Percentiles rank a stretch among this genome's conserved stretches.
Evolutionary conservation across 2,113 vertebrate species (phyloP).

Genomic region (Meleagris gallopavo): DNA sequence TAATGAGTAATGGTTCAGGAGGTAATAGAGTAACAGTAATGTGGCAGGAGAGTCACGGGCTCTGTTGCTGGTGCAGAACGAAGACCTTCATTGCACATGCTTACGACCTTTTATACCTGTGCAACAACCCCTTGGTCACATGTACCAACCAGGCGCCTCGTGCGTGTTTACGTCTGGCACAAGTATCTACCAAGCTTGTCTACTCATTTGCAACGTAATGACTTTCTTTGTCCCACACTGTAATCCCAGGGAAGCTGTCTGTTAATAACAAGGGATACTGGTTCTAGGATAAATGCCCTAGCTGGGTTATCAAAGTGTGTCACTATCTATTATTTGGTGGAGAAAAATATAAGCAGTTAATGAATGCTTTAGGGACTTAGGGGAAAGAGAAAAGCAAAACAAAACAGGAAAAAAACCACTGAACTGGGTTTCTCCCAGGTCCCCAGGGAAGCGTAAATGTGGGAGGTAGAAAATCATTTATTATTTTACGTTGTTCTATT

Average conservation of each 20-base stretch:
- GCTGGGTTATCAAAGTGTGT: slow-evolving; percentile 44
- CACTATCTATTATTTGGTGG: slow-evolving; percentile 33
- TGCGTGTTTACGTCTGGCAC: no score
- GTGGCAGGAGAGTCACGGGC: no score
- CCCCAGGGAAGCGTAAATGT: slow-evolving; percentile 18
- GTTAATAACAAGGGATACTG: slow-evolving; percentile 30
- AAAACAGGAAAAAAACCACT: background rate
- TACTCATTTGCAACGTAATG: no score
- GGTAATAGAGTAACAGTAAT: background rate
- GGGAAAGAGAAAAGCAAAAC: background rate
- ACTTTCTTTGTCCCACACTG: no score
- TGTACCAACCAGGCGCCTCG: no score
- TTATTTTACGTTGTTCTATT: slow-evolving; percentile 2
- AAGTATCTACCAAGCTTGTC: no score
- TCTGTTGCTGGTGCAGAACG: no score
- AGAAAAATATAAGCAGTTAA: slow-evolving; percentile 64
- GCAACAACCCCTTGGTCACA: no score
- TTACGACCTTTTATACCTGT: no score
- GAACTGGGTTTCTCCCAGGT: background rate
- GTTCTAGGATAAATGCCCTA: slow-evolving; percentile 12
- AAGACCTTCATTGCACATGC: no score
- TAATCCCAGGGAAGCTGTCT: background rate
- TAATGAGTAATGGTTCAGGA: background rate
- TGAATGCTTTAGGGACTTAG: slow-evolving; percentile 55
- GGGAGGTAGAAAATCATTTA: slow-evolving; percentile 9